Evolutionary conservation across 2,113 vertebrate species (phyloP).

Genomic region (Pseudopipra pipra): DNA sequence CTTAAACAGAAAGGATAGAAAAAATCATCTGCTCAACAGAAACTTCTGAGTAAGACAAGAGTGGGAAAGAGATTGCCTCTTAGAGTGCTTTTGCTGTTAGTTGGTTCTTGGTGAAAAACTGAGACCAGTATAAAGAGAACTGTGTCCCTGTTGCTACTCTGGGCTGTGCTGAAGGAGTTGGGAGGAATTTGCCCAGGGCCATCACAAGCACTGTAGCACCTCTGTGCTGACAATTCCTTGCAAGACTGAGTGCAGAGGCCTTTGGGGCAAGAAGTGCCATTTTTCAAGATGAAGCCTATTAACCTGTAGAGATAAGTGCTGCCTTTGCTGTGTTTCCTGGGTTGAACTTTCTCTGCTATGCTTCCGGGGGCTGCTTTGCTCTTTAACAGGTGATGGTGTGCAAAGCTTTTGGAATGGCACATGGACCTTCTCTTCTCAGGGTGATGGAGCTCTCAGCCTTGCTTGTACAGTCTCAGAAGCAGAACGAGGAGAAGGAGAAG

Average conservation of each 20-base stretch:
- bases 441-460: conserved; percentile 75
- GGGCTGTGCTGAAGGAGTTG: neutral
- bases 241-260: neutral
- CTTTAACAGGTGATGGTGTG: neutral
- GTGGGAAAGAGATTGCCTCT: neutral
- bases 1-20: neutral
- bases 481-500: conserved; percentile 78
- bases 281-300: neutral
- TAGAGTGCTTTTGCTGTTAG: neutral
- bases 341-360: neutral
- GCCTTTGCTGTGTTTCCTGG: neutral
- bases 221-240: neutral
- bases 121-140: neutral
- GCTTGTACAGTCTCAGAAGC: conserved; percentile 72
- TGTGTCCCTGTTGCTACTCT: neutral
- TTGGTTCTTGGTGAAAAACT: neutral
- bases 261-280: neutral
- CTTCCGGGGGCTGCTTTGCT: neutral
- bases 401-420: conserved; percentile 19
- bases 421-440: conserved; percentile 66
- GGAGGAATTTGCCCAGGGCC: neutral
- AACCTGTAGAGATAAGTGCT: neutral
- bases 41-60: neutral
- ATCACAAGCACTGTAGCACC: neutral
- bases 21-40: neutral